These are phyloP conservation scores for Hypena proboscidalis DNA, from an alignment of 2,888 invertebrate species.

Conservation along the genomic window DNA sequence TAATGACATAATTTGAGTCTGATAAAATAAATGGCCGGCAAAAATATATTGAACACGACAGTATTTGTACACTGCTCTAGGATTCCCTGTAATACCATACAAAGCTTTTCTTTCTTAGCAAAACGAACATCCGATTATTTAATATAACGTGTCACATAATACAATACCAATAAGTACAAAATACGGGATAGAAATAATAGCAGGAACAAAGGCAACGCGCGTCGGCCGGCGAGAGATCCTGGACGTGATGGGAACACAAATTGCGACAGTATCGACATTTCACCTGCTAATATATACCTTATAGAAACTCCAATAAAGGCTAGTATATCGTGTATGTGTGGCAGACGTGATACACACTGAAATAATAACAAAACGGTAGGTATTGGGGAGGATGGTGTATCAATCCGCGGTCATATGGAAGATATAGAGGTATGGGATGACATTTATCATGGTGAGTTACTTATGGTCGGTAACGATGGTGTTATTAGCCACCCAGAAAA, in stretches of 20 bases:
- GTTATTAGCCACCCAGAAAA: not conserved
- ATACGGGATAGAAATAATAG: slow-evolving; percentile 74
- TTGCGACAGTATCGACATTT: slow-evolving; percentile 49
- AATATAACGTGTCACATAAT: slow-evolving; percentile 71
- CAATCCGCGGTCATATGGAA: slow-evolving; percentile 47
- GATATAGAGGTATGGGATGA: slow-evolving; percentile 32
- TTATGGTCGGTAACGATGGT: not conserved
- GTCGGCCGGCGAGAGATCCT: slow-evolving; percentile 63
- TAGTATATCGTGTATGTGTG: slow-evolving; percentile 9
- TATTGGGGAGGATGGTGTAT: slow-evolving; percentile 53
- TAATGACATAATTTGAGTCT: too few species aligned
- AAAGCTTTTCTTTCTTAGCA: slow-evolving; percentile 20
- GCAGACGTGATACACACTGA: slow-evolving; percentile 67
- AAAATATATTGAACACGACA: too few species aligned
- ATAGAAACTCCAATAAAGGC: slow-evolving; percentile 35
- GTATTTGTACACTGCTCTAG: too few species aligned
- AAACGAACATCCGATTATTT: slow-evolving; percentile 61
- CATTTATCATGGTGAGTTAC: slow-evolving; percentile 35
- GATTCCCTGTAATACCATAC: not conserved
- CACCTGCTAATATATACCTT: slow-evolving; percentile 50
- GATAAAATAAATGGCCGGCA: too few species aligned
- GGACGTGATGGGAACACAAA: slow-evolving; percentile 76
- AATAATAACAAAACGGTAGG: slow-evolving; percentile 59
- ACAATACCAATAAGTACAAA: slow-evolving; percentile 72
- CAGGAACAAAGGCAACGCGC: slow-evolving; percentile 66